Percentiles rank a stretch among this genome's conserved stretches.
phyloP scores from a whole-genome alignment of 1,140 invertebrate genomes.

The Danaus plexippus region DNA sequence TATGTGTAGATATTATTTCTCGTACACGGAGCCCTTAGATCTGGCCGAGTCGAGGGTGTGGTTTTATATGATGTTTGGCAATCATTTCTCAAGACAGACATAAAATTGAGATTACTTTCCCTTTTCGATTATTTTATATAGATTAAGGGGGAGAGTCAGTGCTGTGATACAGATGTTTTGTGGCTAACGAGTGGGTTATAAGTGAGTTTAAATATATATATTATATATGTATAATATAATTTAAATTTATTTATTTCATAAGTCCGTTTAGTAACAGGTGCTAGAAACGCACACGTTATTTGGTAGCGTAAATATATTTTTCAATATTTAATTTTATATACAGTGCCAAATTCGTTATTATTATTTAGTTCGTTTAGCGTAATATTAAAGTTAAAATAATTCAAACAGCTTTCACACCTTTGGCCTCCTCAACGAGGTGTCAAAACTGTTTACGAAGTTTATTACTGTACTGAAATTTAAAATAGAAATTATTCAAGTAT shows the following conservation, averaged over 20 bases:
- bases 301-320: constrained; percentile 5
- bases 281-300: constrained; percentile 21
- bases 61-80: too few relatives aligned
- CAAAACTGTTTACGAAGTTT: constrained; percentile 60
- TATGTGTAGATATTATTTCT: too few relatives aligned
- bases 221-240: too few relatives aligned
- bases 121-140: constrained; percentile 6
- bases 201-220: constrained; percentile 8
- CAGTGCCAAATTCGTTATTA: constrained; percentile 47
- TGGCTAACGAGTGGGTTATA: constrained; percentile 33
- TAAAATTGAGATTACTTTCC: too few relatives aligned
- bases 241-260: too few relatives aligned
- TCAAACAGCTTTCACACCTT: constrained; percentile 63
- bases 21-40: too few relatives aligned
- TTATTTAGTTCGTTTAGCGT: constrained; percentile 11
- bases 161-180: constrained; percentile 63
- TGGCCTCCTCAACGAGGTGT: constrained; percentile 55
- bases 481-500: constrained; percentile 65
- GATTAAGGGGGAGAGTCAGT: constrained; percentile 51
- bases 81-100: too few relatives aligned
- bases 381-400: constrained; percentile 42
- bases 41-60: too few relatives aligned
- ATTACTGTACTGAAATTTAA: constrained; percentile 66
- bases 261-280: constrained; percentile 10
- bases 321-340: constrained; percentile 12